Percentiles rank a stretch among this genome's conserved stretches.
phyloP scores from a whole-genome alignment of 2,113 vertebrate species.

The Poeciliopsis occidentalis region DNA sequence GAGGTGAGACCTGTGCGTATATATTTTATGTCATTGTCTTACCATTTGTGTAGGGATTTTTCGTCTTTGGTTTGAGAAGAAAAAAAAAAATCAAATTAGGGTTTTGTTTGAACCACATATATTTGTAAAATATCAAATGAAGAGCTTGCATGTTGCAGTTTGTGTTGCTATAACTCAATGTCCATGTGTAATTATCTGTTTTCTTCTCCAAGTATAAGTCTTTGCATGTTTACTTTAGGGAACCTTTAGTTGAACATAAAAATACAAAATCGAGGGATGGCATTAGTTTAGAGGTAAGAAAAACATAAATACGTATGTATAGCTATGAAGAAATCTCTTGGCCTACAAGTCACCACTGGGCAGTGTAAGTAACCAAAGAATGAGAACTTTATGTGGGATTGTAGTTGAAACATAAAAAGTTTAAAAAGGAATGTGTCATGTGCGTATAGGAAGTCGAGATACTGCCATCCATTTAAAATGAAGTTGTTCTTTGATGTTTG shows the following conservation, averaged over 20 bases:
- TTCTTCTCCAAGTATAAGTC: constrained; percentile 45
- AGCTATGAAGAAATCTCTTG: constrained; percentile 48
- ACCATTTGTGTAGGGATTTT: constrained; percentile 34
- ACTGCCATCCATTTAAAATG: constrained; percentile 83
- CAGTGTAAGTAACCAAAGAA: constrained; percentile 85
- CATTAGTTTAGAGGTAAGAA: constrained; percentile 43
- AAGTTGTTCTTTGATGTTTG: constrained; percentile 85
- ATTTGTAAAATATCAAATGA: constrained; percentile 51
- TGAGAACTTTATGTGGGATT: constrained; percentile 69
- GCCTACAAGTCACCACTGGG: constrained; percentile 79
- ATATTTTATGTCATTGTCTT: constrained; percentile 30
- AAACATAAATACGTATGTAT: constrained; percentile 19
- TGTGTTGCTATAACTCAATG: constrained; percentile 78
- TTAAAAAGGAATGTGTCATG: constrained; percentile 59
- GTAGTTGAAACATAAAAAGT: constrained; percentile 51
- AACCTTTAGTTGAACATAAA: constrained; percentile 60
- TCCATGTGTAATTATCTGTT: constrained; percentile 70
- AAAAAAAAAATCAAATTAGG: constrained; percentile 27
- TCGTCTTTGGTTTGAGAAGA: constrained; percentile 34
- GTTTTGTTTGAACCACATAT: constrained; percentile 44
- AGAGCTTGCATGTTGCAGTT: constrained; percentile 79
- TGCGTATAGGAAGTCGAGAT: constrained; percentile 78
- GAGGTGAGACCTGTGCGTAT: constrained; percentile 13
- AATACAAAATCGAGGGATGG: constrained; percentile 51
- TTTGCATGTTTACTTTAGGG: constrained; percentile 75